These are phyloP conservation scores for Lemur catta DNA, from an alignment of 2,797 vertebrate species.

Conservation along the genomic window DNA sequence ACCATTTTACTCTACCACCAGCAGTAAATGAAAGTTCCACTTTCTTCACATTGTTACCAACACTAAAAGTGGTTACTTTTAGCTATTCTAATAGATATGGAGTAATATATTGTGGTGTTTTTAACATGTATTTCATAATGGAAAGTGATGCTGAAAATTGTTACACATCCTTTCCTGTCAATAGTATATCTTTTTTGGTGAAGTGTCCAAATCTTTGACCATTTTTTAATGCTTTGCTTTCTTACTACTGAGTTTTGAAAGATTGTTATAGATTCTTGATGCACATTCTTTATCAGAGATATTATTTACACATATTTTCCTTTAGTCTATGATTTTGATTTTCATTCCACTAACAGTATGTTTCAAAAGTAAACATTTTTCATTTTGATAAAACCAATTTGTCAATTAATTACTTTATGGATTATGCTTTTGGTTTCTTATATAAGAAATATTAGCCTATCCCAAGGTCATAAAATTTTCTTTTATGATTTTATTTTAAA, in stretches of 20 bases:
- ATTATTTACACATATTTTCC: not conserved
- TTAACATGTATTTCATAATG: not conserved
- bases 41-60: not conserved
- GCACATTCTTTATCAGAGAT: not conserved
- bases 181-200: not conserved
- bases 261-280: not conserved
- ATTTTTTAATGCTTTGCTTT: not conserved
- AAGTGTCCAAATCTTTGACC: not conserved
- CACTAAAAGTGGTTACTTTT: not conserved
- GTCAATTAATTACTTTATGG: not conserved
- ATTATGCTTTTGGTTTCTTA: not conserved
- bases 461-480: not conserved
- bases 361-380: not conserved
- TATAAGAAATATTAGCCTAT: not conserved
- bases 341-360: not conserved
- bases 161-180: not conserved
- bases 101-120: not conserved
- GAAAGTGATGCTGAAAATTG: not conserved
- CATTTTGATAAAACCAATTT: not conserved
- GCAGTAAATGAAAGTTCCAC: not conserved
- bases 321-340: not conserved
- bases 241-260: not conserved
- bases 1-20: not conserved
- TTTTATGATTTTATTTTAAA: not conserved
- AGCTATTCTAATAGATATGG: not conserved